Evolutionary conservation across 2,888 invertebrate species (phyloP), one percentile per base, ranked within the genome.

Genomic region (Phytoseiulus persimilis): DNA sequence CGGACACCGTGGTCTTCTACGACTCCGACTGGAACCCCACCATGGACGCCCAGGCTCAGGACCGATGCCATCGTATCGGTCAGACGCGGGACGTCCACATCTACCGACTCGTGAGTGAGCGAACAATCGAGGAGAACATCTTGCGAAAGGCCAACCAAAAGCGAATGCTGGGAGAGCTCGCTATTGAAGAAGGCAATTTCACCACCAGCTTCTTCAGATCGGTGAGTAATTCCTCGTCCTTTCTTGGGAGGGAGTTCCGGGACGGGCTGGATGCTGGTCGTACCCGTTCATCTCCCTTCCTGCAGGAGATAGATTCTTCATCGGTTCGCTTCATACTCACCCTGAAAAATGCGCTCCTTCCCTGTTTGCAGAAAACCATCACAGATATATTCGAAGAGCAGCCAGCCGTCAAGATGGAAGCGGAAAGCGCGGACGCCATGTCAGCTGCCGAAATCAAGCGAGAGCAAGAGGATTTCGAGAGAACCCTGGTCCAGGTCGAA

Each of bases 1-100:
- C 99, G 87, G 99, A 99, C 94, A 97, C 98, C 92, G 99, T 99
- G 91, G 96, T 99, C 93, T 99, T 99, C 94, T 99, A 99, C 93
- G 99, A 99, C 94, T 98, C 98, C 91, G 98, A 99, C 94, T 99
- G 98, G 99, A 99, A 99, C 94, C 99, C 99, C 90, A 99, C 98
- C 6, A 99, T 99, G 98, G 99, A 99, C 94, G 98, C 98, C 90
- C 97, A 97, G 93, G 94, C 94, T 83, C 94, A 94, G 91, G 94
- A 94, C 94, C 95, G 98, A 91, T 98, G 98, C 93, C 99, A 99
- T 94, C 95, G 99, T 92, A 99, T 99, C 93, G 99, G 99, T 0
- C 99, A 99, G 94, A 99, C 99, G 31, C 94, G 98, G 91, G 98
- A 99, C 94, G 99, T 99, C 91, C 98, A 98, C 93, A 98, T 99